Conservation (phyloP, 2,888 invertebrate species). For the Leptinotarsa juncta region DNA sequence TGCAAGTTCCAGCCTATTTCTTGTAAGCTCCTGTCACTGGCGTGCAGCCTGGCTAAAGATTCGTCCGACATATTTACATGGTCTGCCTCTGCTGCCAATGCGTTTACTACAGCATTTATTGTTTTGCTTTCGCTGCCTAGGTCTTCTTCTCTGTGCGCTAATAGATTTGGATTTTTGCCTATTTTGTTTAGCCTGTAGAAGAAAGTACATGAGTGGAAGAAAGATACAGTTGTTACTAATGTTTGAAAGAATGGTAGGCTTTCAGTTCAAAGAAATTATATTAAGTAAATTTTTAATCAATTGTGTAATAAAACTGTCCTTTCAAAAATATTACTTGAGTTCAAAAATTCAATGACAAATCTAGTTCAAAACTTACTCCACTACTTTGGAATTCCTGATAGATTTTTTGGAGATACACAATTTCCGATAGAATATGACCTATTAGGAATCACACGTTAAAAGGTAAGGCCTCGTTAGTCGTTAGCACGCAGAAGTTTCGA, state of each 20-base stretch:
- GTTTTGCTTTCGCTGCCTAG: conserved; percentile 81
- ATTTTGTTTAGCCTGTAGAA: conserved; percentile 85
- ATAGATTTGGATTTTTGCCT: conserved; percentile 96
- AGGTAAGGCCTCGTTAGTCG: no score
- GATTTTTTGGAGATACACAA: no score
- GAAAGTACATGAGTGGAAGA: conserved; percentile 16
- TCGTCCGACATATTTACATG: conserved; percentile 84
- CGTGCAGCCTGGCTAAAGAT: conserved; percentile 68
- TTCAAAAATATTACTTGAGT: no score
- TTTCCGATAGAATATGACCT: no score
- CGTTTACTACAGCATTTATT: conserved; percentile 93
- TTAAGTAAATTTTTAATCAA: no score
- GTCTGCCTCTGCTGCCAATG: conserved; percentile 90
- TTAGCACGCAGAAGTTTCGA: no score
- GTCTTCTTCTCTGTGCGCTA: conserved; percentile 82
- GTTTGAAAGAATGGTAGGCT: conserved; percentile 29
- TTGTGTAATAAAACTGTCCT: no score
- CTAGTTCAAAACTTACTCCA: no score
- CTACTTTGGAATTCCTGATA: no score
- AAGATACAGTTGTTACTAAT: conserved; percentile 13
- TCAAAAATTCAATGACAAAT: no score
- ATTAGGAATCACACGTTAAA: no score
- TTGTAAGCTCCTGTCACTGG: conserved; percentile 62
- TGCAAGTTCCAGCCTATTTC: conserved; percentile 77
- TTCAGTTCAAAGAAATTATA: neutral